Evolutionary conservation across 1,140 invertebrate genomes (phyloP), one percentile per base, ranked within the genome.

Genomic region (Solen grandis): DNA sequence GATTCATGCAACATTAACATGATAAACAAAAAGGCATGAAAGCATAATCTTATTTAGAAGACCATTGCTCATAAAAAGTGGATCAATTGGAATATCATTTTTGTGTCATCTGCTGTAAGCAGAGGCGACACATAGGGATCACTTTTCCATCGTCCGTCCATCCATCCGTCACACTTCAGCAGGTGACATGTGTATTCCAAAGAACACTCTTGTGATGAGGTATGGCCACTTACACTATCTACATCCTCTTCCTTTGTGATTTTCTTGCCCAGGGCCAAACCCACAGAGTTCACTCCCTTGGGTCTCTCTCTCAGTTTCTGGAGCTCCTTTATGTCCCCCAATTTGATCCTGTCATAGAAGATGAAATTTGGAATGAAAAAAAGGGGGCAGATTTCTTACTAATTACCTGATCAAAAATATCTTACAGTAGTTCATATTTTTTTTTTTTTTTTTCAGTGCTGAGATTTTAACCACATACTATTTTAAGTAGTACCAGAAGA

Each of bases 201-300:
- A n/a, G n/a, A n/a, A n/a, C n/a, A n/a, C n/a, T n/a, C n/a, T n/a
- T n/a, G n/a, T n/a, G n/a, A n/a, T n/a, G n/a, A n/a, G n/a, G n/a
- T n/a, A n/a, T n/a, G n/a, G n/a, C n/a, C 35, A 78, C 35, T 52
- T 80, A 80, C 77, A 54, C 68, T 54, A n/a, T 80, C 77, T 52
- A 69, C 59, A 54, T 80, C 77, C 19, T 80, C 77, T 36, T 66
- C 73, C 41, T 72, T 80, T 3, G 66, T 46, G 33, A 80, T 65
- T 73, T 80, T 80, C 60, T 80, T 80, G 19, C 77, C 77, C 1
- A 72, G 50, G 50, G 77, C 77, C 33, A 80, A 57, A n/a, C 77
- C 77, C 25, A 80, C 77, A 35, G 65, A 62, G 41, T 80, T 35
- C 25, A 80, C 77, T 31, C 77, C 77, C 33, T 80, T 80, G 16